Evolutionary conservation across 2,888 invertebrate species (phyloP).

Genomic region (Emmelina monodactyla): DNA sequence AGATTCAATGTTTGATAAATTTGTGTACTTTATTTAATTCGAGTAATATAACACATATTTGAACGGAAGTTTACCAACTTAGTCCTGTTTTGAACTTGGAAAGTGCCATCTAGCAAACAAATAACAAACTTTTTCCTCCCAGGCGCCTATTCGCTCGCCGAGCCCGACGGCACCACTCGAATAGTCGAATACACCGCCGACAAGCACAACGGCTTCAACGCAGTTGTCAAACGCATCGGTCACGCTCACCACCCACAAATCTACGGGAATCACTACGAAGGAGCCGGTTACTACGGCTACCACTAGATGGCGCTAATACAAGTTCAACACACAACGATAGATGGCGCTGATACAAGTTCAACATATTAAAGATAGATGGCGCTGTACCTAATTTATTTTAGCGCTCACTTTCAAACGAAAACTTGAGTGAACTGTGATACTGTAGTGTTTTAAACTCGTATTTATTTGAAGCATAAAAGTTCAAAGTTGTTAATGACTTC

Average conservation of each 20-base stretch:
- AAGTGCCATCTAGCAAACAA: conserved; percentile 9
- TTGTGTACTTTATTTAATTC: too few species aligned
- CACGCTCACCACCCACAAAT: conserved; percentile 54
- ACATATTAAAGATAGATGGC: too few species aligned
- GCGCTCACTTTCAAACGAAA: too few species aligned
- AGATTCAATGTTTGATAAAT: too few species aligned
- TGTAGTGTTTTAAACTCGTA: too few species aligned
- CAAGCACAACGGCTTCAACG: conserved; percentile 57
- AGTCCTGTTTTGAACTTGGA: not conserved
- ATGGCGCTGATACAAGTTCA: conserved; percentile 24
- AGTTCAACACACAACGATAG: conserved; percentile 20
- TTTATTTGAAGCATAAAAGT: too few species aligned
- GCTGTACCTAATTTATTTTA: conserved; percentile 7
- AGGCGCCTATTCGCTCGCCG: conserved; percentile 60
- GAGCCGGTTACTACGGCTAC: conserved; percentile 35
- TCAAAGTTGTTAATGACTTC: too few species aligned
- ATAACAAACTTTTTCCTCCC: too few species aligned
- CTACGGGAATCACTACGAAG: conserved; percentile 32
- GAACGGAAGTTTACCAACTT: too few species aligned
- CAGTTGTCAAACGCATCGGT: conserved; percentile 58
- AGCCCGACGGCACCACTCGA: conserved; percentile 58
- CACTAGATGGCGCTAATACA: conserved; percentile 40
- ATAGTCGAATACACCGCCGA: conserved; percentile 62
- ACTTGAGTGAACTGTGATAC: conserved; percentile 8
- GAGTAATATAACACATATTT: too few species aligned